Conservation (phyloP, 2,797 vertebrate species). For the Capromys pilorides region DNA sequence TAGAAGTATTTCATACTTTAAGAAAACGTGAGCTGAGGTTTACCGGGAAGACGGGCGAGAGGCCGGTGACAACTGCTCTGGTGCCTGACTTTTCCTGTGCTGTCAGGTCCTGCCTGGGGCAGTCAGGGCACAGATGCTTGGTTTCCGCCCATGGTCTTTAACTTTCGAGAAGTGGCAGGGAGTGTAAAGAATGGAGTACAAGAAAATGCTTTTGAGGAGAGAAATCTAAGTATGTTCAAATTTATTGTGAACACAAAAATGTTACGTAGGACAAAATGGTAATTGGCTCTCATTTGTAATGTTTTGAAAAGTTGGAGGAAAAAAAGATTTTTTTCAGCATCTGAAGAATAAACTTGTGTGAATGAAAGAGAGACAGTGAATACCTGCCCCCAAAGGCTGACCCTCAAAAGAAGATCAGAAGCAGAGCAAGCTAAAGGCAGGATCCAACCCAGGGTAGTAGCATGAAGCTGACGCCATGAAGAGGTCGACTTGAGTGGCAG, state of each 20-base stretch:
- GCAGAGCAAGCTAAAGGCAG: not conserved
- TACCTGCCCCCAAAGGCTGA: not conserved
- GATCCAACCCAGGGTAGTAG: not conserved
- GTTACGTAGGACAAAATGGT: not conserved
- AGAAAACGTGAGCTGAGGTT: not conserved
- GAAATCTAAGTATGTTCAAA: slow-evolving; percentile 3
- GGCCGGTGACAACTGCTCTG: not conserved
- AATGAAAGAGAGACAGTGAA: not conserved
- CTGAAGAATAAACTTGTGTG: not conserved
- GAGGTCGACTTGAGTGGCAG: not conserved
- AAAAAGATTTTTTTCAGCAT: not conserved
- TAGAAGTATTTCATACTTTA: slow-evolving; percentile 35
- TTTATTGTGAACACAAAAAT: not conserved
- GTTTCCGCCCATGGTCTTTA: not conserved
- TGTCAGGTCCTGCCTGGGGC: not conserved
- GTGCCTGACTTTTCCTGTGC: not conserved
- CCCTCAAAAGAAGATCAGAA: not conserved
- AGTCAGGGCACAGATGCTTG: not conserved
- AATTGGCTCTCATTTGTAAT: not conserved
- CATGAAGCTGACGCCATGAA: not conserved
- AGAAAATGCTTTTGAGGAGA: not conserved
- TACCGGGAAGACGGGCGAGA: not conserved
- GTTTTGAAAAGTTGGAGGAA: not conserved
- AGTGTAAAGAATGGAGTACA: not conserved
- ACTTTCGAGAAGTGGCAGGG: not conserved